Evolutionary conservation across 2,888 invertebrate species (phyloP).

Genomic region (Acleris literana): DNA sequence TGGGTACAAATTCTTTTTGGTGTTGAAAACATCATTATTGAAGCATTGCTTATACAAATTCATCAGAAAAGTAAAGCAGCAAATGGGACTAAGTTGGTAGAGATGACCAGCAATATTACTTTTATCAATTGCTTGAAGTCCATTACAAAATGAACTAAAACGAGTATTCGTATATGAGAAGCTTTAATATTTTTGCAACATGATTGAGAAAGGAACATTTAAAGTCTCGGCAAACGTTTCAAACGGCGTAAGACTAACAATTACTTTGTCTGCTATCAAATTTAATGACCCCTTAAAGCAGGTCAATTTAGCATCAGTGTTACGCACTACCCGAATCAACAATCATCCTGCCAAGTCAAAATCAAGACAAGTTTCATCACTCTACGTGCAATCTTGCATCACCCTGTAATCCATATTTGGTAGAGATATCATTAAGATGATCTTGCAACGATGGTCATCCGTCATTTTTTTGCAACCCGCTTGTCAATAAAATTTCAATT

Average conservation of each 20-base stretch:
- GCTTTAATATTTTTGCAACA: too few species aligned
- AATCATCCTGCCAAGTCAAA: constrained; percentile 22
- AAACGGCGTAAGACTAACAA: neutral
- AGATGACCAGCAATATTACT: too few species aligned
- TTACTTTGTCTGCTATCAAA: constrained; percentile 6
- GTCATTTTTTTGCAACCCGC: constrained; percentile 21
- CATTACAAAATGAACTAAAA: too few species aligned
- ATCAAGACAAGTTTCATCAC: constrained; percentile 12
- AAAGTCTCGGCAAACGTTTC: too few species aligned
- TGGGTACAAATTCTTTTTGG: too few species aligned
- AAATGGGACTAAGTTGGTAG: too few species aligned
- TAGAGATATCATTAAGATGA: constrained; percentile 17
- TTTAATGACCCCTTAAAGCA: constrained; percentile 4
- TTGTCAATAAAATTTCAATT: constrained; percentile 14
- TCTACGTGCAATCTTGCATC: neutral
- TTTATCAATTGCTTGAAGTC: too few species aligned
- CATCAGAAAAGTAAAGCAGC: too few species aligned
- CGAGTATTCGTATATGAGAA: too few species aligned
- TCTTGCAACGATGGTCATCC: constrained; percentile 20
- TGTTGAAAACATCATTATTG: too few species aligned
- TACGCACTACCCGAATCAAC: constrained; percentile 17
- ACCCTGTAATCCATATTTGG: constrained; percentile 14
- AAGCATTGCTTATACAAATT: too few species aligned
- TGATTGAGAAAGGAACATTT: too few species aligned
- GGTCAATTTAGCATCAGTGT: constrained; percentile 5